phyloP scores from a whole-genome alignment of 2,797 vertebrate genomes.

The Sebastes goodei region DNA sequence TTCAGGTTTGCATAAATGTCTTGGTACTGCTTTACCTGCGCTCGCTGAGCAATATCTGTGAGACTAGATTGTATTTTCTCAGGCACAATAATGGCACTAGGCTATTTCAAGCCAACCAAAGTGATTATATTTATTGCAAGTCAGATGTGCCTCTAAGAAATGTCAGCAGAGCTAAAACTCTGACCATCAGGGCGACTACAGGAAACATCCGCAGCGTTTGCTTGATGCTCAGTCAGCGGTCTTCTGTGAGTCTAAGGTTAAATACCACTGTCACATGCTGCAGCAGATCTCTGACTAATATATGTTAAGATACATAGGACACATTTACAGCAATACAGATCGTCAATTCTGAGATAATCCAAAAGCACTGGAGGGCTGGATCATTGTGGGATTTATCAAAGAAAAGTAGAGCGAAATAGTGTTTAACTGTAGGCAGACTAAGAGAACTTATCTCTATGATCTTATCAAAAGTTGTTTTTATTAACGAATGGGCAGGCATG shows the following conservation, averaged over 20 bases:
- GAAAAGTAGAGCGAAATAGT: background rate
- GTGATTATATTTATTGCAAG: background rate
- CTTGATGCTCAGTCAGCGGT: conserved; percentile 26
- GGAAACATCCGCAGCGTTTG: conserved; percentile 10
- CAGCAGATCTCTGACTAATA: background rate
- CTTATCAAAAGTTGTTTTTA: background rate
- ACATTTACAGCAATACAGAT: background rate
- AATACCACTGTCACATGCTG: conserved; percentile 19
- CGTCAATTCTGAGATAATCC: background rate
- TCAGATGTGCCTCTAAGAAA: background rate
- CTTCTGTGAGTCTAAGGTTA: background rate
- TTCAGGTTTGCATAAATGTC: background rate
- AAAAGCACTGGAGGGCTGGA: background rate
- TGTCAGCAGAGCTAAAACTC: background rate
- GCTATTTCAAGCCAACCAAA: background rate
- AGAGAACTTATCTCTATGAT: background rate
- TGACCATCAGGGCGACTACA: background rate
- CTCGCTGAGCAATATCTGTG: background rate
- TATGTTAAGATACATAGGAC: background rate
- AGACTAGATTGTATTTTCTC: background rate
- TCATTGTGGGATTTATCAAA: background rate
- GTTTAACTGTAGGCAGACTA: background rate
- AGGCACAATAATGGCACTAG: background rate
- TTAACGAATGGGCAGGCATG: background rate
- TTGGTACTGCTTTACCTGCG: background rate